Evolutionary conservation across 1,140 invertebrate species (phyloP), one percentile per base, ranked within the genome.

Genomic region (Oryctes rhinoceros): DNA sequence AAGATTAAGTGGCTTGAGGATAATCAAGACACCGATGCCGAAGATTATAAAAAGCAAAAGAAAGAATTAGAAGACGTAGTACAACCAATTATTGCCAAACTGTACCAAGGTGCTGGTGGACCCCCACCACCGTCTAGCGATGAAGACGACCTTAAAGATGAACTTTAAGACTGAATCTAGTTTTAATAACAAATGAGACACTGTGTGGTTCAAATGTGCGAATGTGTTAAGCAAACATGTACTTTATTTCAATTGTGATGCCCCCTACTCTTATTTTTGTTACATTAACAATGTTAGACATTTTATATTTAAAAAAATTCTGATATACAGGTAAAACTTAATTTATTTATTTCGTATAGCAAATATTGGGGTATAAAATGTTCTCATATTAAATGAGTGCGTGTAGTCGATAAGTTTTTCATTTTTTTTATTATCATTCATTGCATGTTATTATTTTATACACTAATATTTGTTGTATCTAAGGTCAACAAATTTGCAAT

Each of bases 1-100:
- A 95, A 97, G 80, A 99, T 99, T 85, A 98, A 99, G 87, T 99
- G 98, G 98, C 89, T 99, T 53, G 98, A 99, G 89, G 94, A 96
- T 81, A 98, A 99, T 88, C 94, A 94, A 83, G 98, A 99, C 82
- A 95, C 96, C 5, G 97, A 99, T 71, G 91, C 94, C 0, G 97
- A 98, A 85, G 96, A 98, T 77, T 97, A 96, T 89, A 97, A 98
- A 87, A 95, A 96, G 87, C 96, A 99, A 86, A 99, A 99, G 94
- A 99, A 99, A 87, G 94, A 97, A 86, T 89, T 99, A 10, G 97
- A 98, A 88, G 94, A 97, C 84, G 93, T 98, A 79, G 97, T 99
- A 6, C 96, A 99, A 86, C 98, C 98, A 10, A 99, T 99, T 86
- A 98, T 99, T 86, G 94, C 96, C 20, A 99, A 99, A 90, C 89